These are phyloP conservation scores for Helicorthomorpha holstii DNA, from an alignment of 1,140 invertebrate genomes.

Conservation along the genomic window DNA sequence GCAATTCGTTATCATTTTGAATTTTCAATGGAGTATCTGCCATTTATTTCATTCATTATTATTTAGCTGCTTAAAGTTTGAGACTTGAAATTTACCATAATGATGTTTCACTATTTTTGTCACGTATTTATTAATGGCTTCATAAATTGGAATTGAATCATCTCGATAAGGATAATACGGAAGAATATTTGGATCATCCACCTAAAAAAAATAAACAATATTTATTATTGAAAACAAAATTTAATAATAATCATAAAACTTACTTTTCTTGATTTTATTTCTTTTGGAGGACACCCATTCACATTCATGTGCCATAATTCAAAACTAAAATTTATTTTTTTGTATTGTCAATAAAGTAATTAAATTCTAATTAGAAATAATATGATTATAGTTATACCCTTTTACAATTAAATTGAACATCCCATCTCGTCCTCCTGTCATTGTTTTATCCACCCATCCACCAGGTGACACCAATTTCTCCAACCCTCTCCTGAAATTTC, in stretches of 20 bases:
- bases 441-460: constrained; percentile 33
- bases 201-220: constrained; percentile 11
- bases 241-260: constrained; percentile 3
- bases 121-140: constrained; percentile 28
- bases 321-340: constrained; percentile 12
- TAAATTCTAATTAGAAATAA: neutral
- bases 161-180: constrained; percentile 33
- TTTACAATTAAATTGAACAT: constrained; percentile 28
- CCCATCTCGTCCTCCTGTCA: constrained; percentile 28
- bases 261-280: constrained; percentile 20
- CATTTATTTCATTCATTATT: neutral
- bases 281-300: constrained; percentile 19
- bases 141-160: constrained; percentile 27
- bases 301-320: constrained; percentile 19
- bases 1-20: constrained; percentile 25
- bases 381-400: constrained; percentile 10
- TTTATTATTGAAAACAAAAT: neutral
- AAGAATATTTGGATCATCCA: constrained; percentile 22
- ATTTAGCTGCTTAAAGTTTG: neutral
- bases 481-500: constrained; percentile 24
- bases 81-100: constrained; percentile 21
- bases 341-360: neutral
- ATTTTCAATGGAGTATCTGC: constrained; percentile 26
- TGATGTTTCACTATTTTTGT: constrained; percentile 25
- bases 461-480: constrained; percentile 25